Evolutionary conservation across 2,113 vertebrate species (phyloP).

Genomic region (Macheiramphus alcinus): DNA sequence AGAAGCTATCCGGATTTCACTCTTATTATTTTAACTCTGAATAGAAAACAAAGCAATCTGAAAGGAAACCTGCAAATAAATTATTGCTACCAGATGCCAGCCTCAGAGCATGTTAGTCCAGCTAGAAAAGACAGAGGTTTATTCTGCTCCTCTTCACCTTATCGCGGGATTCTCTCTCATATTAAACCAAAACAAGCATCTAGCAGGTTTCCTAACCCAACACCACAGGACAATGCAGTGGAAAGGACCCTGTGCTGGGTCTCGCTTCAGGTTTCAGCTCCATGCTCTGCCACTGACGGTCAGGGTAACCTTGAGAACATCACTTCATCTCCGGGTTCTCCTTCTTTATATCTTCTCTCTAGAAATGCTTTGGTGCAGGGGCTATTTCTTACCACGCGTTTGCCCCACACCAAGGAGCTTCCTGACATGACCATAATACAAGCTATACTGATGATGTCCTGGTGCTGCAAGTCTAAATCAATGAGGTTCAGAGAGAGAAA

Average conservation of each 20-base stretch:
- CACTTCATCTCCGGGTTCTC: not conserved
- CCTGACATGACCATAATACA: accelerated
- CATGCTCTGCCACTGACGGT: not conserved
- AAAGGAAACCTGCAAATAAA: not conserved
- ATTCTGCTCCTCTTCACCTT: not conserved
- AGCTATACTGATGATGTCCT: not conserved
- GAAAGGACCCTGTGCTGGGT: not conserved
- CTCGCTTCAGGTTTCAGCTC: not conserved
- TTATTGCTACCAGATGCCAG: not conserved
- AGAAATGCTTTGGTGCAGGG: not conserved
- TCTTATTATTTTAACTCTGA: not conserved
- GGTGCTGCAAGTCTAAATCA: not conserved
- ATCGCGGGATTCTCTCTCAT: not conserved
- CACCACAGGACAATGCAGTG: accelerated
- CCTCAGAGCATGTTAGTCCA: not conserved
- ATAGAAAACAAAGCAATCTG: not conserved
- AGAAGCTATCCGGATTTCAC: not conserved
- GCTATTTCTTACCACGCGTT: not conserved
- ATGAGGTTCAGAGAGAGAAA: not conserved
- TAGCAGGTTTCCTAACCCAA: not conserved
- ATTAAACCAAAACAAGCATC: not conserved
- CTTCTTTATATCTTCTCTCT: not conserved
- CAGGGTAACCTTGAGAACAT: not conserved
- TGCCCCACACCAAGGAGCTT: not conserved
- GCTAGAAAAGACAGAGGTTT: not conserved